Evolutionary conservation across 2,113 vertebrate genomes (phyloP).

Genomic region (Arothron firmamentum): DNA sequence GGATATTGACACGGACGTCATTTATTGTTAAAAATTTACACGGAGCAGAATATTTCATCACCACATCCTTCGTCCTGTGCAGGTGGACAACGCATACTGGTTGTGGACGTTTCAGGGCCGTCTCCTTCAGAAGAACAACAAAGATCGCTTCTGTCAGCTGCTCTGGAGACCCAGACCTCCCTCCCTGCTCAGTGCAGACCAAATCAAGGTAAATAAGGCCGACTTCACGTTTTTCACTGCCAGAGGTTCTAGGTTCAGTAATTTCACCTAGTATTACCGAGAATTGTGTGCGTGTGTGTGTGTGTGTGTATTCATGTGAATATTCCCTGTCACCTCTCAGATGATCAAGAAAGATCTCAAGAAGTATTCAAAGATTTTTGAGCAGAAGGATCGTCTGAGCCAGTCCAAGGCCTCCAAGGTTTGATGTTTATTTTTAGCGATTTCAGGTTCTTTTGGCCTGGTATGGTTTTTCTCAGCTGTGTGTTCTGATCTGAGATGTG

Average conservation of each 20-base stretch:
- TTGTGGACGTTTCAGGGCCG: slow-evolving; percentile 98
- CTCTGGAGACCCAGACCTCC: slow-evolving; percentile 93
- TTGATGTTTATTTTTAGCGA: slow-evolving; percentile 25
- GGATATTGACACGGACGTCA: no score
- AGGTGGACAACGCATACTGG: slow-evolving; percentile 99
- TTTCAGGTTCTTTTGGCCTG: no score
- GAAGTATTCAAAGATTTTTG: slow-evolving; percentile 99
- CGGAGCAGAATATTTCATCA: background rate
- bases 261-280: no score
- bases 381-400: slow-evolving; percentile 98
- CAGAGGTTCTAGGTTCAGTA: no score
- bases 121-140: slow-evolving; percentile 96
- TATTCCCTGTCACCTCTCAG: slow-evolving; percentile 65
- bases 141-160: slow-evolving; percentile 96
- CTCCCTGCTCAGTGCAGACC: slow-evolving; percentile 82
- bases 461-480: background rate
- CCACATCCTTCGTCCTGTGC: background rate
- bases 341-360: slow-evolving; percentile 97
- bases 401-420: slow-evolving; percentile 99
- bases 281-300: background rate
- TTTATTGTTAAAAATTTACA: background rate
- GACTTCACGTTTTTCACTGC: background rate
- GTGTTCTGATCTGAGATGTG: background rate
- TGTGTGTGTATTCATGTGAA: no score
- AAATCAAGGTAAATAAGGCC: slow-evolving; percentile 81